Evolutionary conservation across 1,140 invertebrate species (phyloP), one percentile per base, ranked within the genome.

Genomic region (Acromyrmex charruanus): DNA sequence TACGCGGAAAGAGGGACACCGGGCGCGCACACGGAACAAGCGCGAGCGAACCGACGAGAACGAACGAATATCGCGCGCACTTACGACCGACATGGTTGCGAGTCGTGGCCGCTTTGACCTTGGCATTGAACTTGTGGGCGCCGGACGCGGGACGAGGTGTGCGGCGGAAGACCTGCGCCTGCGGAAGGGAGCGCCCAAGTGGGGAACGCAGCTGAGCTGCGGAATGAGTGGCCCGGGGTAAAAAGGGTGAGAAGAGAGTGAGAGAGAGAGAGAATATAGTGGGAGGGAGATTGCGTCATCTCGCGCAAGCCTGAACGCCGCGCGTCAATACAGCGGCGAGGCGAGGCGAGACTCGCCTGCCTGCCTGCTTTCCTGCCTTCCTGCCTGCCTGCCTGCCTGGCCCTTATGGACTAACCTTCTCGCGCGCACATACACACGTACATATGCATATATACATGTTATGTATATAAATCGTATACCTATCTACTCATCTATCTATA

Each of bases 61-160:
- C 84, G 89, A 89, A 49, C 91, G 91, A 93, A 90, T 92, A 90
- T 88, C 82, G 88, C 90, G 86, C 89, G 89, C 82, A 88, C 89
- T 84, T 87, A 88, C 92, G 90, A 90, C 90, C 93, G 91, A 94
- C 93, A 91, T 88, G 85, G 85, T 77, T 93, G 80, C 89, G 86
- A 91, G 91, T 89, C 89, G 92, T 90, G 91, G 91, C 86, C 91
- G 93, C 91, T 93, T 90, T 94, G 94, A 95, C 94, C 94, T 95
- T 95, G 94, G 93, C 94, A 94, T 94, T 95, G 94, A 95, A 95
- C 94, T 95, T 95, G 93, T 72, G 82, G 91, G 91, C 85, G 91
- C 91, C 77, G 5, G 18, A 16, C 77, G 80, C 84, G 71, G 82
- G 79, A 59, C 74, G 86, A 75, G 71, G 28, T 51, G 90, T n/a